Evolutionary conservation across 2,113 vertebrate genomes (phyloP).

Genomic region (Xenotilapia caudafasciata): DNA sequence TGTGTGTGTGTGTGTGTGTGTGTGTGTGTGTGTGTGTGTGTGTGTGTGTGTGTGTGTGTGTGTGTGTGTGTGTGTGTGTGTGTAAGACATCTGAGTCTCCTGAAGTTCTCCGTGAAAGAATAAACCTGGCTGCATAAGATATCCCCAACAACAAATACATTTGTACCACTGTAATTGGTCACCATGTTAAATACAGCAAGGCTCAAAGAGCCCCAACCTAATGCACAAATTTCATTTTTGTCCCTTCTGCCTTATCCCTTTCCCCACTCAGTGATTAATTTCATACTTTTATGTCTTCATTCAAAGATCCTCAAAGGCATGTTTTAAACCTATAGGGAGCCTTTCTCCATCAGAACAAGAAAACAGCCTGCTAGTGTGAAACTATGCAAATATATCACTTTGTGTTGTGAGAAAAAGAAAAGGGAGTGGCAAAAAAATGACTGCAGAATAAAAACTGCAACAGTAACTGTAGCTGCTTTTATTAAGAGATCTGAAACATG

Average conservation of each 20-base stretch:
- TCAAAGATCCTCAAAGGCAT: not conserved
- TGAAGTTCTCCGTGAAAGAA: not conserved
- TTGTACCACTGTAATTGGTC: not conserved
- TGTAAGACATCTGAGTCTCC: not conserved
- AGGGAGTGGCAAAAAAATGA: not conserved
- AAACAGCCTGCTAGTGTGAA: not conserved
- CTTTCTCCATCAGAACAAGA: not conserved
- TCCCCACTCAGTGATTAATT: not conserved
- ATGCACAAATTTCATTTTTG: not conserved
- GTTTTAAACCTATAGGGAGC: not conserved
- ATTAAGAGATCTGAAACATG: not conserved
- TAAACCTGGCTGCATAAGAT: not conserved
- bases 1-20: not conserved
- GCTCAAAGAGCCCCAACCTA: not conserved
- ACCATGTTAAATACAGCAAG: not conserved
- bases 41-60: not conserved
- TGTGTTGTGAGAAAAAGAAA: not conserved
- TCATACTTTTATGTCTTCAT: not conserved
- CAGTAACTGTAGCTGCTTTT: not conserved
- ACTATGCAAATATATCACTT: not conserved
- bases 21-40: not conserved
- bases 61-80: not conserved
- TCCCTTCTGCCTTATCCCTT: not conserved
- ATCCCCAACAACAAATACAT: not conserved
- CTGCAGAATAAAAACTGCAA: not conserved